Conservation (phyloP, 2,113 vertebrate genomes). For the Pseudorasbora parva region DNA sequence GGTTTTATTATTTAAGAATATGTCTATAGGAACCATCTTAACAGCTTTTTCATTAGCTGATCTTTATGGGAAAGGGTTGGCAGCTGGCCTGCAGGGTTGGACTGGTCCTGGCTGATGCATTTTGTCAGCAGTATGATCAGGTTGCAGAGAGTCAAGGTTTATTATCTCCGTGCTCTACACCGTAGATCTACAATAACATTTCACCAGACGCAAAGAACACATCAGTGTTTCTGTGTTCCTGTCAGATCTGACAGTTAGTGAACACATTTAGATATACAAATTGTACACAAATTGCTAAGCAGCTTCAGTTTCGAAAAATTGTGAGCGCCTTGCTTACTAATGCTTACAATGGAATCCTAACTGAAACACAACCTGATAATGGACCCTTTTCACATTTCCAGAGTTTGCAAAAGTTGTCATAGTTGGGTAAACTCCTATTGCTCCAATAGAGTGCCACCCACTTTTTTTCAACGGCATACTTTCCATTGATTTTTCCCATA, state of each 20-base stretch:
- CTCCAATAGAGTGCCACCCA: no score
- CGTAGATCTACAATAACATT: neutral
- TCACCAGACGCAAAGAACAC: neutral
- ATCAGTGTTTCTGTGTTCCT: neutral
- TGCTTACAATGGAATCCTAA: no score
- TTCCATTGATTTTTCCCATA: no score
- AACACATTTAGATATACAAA: no score
- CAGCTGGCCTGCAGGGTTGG: neutral
- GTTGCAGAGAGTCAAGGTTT: neutral
- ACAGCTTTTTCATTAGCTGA: constrained; percentile 23
- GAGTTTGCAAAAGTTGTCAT: no score
- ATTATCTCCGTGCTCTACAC: neutral
- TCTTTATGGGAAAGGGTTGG: constrained; percentile 12
- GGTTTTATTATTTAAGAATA: constrained; percentile 3
- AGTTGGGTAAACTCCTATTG: no score
- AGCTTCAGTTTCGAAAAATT: neutral
- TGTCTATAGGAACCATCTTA: neutral
- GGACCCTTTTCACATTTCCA: neutral
- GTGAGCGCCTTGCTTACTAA: no score
- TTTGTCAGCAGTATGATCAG: constrained; percentile 25
- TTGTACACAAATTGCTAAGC: no score
- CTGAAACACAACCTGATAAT: no score
- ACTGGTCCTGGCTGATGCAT: neutral
- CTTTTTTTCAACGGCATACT: no score
- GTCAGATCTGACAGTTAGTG: neutral